Conservation (phyloP, 2,888 invertebrate species). For the Deilephila elpenor region DNA sequence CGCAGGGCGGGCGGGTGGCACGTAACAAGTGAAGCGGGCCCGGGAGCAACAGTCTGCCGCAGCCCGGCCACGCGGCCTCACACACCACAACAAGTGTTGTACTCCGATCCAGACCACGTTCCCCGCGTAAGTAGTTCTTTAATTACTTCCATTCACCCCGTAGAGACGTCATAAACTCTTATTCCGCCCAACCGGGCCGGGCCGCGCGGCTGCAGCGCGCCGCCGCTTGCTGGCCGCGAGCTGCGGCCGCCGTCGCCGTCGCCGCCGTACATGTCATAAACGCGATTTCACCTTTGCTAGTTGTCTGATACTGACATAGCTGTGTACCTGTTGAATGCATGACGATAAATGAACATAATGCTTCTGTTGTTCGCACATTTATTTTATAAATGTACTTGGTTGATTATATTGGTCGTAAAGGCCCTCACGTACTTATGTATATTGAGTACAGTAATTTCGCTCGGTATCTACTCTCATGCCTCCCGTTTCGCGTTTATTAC, state of each 20-base stretch:
- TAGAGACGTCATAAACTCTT: constrained; percentile 39
- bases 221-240: constrained; percentile 10
- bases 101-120: constrained; percentile 57
- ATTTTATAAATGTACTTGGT: constrained; percentile 42
- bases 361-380: constrained; percentile 4
- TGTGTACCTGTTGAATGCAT: constrained; percentile 77
- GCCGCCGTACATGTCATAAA: constrained; percentile 45
- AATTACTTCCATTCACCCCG: constrained; percentile 58
- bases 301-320: constrained; percentile 56
- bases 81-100: constrained; percentile 67
- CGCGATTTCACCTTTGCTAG: constrained; percentile 56
- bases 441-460: background rate
- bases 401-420: constrained; percentile 39
- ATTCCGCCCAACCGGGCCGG: constrained; percentile 35
- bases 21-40: constrained; percentile 84
- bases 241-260: constrained; percentile 41
- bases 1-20: constrained; percentile 76
- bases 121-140: constrained; percentile 75
- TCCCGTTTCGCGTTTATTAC: background rate
- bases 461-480: background rate
- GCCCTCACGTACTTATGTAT: constrained; percentile 24
- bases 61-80: constrained; percentile 82
- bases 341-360: constrained; percentile 47
- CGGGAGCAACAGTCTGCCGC: constrained; percentile 85
- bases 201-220: constrained; percentile 33